Evolutionary conservation across 2,797 vertebrate genomes (phyloP), one percentile per base, ranked within the genome.

Genomic region (Falco biarmicus): DNA sequence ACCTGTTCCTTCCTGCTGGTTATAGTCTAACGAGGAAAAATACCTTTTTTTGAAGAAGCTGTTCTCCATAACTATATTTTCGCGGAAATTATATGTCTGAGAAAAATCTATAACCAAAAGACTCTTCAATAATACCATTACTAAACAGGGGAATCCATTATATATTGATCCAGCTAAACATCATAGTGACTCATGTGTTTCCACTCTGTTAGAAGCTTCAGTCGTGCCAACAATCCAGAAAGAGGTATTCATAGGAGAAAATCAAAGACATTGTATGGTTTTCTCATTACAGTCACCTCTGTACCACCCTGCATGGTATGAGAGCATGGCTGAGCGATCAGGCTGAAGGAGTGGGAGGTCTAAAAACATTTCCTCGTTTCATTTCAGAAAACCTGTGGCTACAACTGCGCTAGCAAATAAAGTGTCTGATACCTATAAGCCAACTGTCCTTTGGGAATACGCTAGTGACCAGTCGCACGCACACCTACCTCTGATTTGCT

Each of bases 61-160:
- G 15, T 54, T 90, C 78, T 93, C 32, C 3, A 7, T 48, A 12
- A 77, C 56, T 71, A 3, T 63, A 68, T 75, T 95, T 91, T 83
- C 68, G 77, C 0, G 0, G 78, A 87, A 84, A 92, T 77, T 56
- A 60, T 34, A 85, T 25, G 21, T 51, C 61, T 78, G 37, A 78
- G 54, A 84, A 95, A 74, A 96, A 83, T 88, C 87, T 64, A 17
- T 85, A 77, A 78, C 34, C 63, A 90, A 89, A 90, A 81, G 15
- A 13, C 25, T 54, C 65, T 90, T 81, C 74, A 71, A 24, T 47
- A 78, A 86, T 37, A 79, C 31, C 73, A 54, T n/a, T 82, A 43
- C 83, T 48, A 37, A 96, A 76, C 54, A 82, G 26, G 51, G 13
- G 34, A 73, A 82, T 31, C 15, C 54, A 73, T 95, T 93, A 79